Conservation (phyloP, 53 echinoderm and acorn worm species). For the Antedon mediterranea region DNA sequence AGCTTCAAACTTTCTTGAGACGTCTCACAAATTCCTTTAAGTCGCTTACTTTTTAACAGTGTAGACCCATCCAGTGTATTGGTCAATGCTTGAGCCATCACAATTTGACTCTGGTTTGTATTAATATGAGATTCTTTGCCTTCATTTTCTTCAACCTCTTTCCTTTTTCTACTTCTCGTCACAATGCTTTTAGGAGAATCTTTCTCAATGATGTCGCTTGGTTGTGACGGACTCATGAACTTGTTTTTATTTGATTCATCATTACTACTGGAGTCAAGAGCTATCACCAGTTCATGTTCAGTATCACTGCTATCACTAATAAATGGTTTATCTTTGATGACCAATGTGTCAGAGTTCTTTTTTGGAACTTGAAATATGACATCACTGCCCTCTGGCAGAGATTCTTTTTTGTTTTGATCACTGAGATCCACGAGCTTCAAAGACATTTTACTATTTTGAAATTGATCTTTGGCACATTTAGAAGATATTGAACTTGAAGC, state of each 20-base stretch:
- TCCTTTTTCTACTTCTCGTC: background rate
- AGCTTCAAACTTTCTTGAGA: too few relatives aligned
- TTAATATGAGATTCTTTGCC: background rate
- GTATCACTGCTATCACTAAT: constrained; percentile 17
- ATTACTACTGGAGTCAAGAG: constrained; percentile 2
- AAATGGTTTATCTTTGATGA: background rate
- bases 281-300: constrained; percentile 25
- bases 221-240: background rate
- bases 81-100: background rate
- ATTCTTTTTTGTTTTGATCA: too few relatives aligned
- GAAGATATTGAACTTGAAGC: too few relatives aligned
- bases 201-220: background rate
- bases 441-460: too few relatives aligned
- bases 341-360: background rate
- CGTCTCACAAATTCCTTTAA: background rate
- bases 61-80: background rate
- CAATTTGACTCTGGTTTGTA: background rate
- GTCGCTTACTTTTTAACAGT: background rate
- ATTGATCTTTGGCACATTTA: too few relatives aligned
- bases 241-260: background rate
- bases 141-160: background rate
- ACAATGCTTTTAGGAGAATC: background rate
- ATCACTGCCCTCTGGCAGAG: too few relatives aligned
- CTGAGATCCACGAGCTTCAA: too few relatives aligned
- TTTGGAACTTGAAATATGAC: too few relatives aligned